Evolutionary conservation across 2,888 invertebrate species (phyloP), one percentile per base, ranked within the genome.

Genomic region (Petrolisthes cinctipes): DNA sequence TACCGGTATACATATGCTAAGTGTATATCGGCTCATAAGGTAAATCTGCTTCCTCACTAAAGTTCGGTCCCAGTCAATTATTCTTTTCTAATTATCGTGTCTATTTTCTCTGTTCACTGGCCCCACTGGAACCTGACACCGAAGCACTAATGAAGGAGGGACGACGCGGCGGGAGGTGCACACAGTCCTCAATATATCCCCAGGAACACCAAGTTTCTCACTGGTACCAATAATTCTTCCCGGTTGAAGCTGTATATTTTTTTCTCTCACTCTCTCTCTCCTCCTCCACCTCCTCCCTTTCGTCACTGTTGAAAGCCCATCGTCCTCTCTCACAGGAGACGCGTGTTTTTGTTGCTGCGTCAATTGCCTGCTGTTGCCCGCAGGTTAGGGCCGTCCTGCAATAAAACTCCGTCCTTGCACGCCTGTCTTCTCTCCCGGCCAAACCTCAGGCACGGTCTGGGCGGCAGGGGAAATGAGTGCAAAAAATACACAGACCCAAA

Each of bases 291-390:
- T 20, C 56, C 54, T 11, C 53, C 54, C 53, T 82, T 82, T 56
- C 57, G 57, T 20, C 78, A 71, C 71, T 83, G 86, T 86, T 86
- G 86, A 86, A 86, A 82, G 83, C 79, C 83, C 68, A 68, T 56
- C 78, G 83, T 68, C 82, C 82, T 86, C 86, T 76, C 53, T 53
- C 79, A 66, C 51, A 54, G 37, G 37, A 56, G 81, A 51, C 54
- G 75, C 83, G 17, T 79, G 86, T 86, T 86, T 86, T 86, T 86
- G 86, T 86, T 86, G 86, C 86, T 79, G 20, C 86, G 83, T 86
- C 86, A 86, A 83, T 86, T 86, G 86, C 86, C 86, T 86, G 73
- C 83, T 81, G 73, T 81, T 86, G 86, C 81, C 86, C 78, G 86
- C 83, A 71, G 83, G 86, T 61, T 85, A 57, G 71, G 37, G 68